Evolutionary conservation across 2,888 invertebrate species (phyloP), one percentile per base, ranked within the genome.

Genomic region (Lamproptera curius): DNA sequence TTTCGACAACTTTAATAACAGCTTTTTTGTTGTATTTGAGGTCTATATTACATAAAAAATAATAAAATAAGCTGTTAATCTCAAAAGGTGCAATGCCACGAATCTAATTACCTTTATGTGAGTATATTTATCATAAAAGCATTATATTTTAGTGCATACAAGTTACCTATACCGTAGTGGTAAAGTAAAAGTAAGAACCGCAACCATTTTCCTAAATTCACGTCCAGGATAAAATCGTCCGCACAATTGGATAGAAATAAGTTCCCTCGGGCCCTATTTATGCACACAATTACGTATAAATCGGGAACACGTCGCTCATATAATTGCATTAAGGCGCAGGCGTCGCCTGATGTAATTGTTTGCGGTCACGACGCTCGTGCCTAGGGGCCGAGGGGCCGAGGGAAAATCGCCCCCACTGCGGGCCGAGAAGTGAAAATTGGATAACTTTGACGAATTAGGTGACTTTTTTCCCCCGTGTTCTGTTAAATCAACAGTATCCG

Each of bases 341-440:
- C 68, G 63, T 60, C 61, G 60, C 59, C 65, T 66, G 61, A 55
- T 62, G 61, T 68, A 73, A 73, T 74, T 73, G 66, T 68, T 71
- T 67, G 70, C 61, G 72, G 72, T 65, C 67, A 59, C 52, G 58
- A 59, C 60, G 47, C 50, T 52, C 57, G 55, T 57, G 53, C 53
- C 55, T 55, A 48, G 45, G 51, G 48, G 54, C 50, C 44, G 46
- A 39, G 40, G 31, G 16, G 20, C 10, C 43, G 45, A 47, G 53
- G 23, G 47, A 39, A 42, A 26, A 26, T 13, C n/a, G 16, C 15
- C 9, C 23, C 6, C 11, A 14, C 13, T 15, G 13, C 13, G 14
- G 4, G 11, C 13, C 23, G 40, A 34, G n/a, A 41, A 8, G 33
- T 23, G 34, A 8, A 13, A 34, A 38, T 34, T 11, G 23, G 39